Evolutionary conservation across 2,797 vertebrate species (phyloP).

Genomic region (Falco columbarius): DNA sequence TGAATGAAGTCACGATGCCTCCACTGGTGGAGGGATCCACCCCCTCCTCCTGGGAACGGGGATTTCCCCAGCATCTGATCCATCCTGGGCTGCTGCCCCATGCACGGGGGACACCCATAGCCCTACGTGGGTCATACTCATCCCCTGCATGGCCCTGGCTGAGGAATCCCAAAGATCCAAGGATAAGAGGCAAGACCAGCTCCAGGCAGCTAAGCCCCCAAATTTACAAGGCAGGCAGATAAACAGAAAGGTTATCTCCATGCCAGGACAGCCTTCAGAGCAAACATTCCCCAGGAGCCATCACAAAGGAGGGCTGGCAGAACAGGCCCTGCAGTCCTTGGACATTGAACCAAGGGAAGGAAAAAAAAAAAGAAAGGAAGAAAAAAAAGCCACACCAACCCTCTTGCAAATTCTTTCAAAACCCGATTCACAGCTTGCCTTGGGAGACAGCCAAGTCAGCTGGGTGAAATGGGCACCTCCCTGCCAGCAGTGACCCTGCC

Average conservation of each 20-base stretch:
- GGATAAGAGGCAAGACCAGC: not conserved
- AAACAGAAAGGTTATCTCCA: conserved; percentile 56
- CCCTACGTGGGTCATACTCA: not conserved
- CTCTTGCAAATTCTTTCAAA: conserved; percentile 39
- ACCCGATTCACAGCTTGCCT: not conserved
- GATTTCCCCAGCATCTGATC: not conserved
- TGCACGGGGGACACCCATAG: not conserved
- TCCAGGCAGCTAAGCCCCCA: not conserved
- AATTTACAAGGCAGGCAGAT: conserved; percentile 30
- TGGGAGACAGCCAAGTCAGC: conserved; percentile 50
- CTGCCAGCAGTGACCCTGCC: not conserved
- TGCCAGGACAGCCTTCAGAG: conserved; percentile 25
- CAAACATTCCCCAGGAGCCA: conserved; percentile 56
- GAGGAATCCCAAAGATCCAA: not conserved
- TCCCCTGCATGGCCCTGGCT: not conserved
- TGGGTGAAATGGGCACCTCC: conserved; percentile 46
- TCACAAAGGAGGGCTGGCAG: conserved; percentile 41
- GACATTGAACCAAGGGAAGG: conserved; percentile 44
- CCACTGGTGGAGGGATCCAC: no score
- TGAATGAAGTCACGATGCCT: not conserved
- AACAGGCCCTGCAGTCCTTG: conserved; percentile 47
- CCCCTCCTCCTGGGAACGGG: not conserved
- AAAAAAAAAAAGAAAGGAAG: not conserved
- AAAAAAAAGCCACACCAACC: not conserved
- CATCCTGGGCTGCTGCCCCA: not conserved